Conservation (phyloP, 2,888 invertebrate genomes). For the Euplagia quadripunctaria region DNA sequence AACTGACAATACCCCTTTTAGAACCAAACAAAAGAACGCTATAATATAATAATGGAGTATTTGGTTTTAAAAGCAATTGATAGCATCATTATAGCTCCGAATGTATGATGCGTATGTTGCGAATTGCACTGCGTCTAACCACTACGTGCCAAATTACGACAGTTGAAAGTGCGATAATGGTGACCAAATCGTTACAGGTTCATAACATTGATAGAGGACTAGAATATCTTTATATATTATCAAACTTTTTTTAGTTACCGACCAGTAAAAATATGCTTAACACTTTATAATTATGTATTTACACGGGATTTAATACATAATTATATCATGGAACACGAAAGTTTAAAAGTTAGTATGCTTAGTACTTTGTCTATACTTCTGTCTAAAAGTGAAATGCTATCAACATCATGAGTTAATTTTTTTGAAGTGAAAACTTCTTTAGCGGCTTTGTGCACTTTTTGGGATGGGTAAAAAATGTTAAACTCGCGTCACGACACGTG, state of each 20-base stretch:
- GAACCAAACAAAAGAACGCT: constrained; percentile 21
- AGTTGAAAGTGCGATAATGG: constrained; percentile 42
- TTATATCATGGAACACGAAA: too few relatives aligned
- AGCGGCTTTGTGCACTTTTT: too few relatives aligned
- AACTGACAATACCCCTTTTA: constrained; percentile 15
- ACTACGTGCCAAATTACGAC: constrained; percentile 43
- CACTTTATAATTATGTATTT: too few relatives aligned
- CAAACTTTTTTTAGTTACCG: background rate
- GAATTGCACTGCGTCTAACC: constrained; percentile 39
- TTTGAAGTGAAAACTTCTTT: too few relatives aligned
- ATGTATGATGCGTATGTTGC: constrained; percentile 24
- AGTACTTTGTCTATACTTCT: background rate
- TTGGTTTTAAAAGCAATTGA: constrained; percentile 44
- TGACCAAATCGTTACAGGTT: background rate
- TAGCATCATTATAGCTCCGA: constrained; percentile 44
- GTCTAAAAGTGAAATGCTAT: background rate
- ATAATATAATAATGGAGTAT: constrained; percentile 14
- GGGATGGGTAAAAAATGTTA: too few relatives aligned
- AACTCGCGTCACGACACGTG: too few relatives aligned
- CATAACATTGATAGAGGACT: constrained; percentile 1
- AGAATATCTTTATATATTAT: background rate
- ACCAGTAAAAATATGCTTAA: background rate
- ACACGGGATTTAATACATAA: too few relatives aligned
- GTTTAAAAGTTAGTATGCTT: too few relatives aligned
- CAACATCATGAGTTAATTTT: background rate